phyloP scores from a whole-genome alignment of 2,797 vertebrate species.

The Kryptolebias ocellatus region DNA sequence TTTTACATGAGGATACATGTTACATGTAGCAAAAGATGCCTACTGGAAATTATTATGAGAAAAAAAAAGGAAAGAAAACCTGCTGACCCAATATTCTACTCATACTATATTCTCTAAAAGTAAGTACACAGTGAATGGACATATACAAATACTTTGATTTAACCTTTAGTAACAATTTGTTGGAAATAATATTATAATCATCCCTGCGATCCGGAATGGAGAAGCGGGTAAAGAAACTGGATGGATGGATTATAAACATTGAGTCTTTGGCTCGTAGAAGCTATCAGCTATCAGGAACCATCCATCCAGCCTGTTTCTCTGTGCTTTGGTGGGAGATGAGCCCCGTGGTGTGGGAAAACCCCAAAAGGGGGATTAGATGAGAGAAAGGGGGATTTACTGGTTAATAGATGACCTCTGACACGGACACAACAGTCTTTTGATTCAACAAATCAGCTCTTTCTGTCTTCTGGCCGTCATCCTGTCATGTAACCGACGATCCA shows the following conservation, averaged over 20 bases:
- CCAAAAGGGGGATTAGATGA: constrained; percentile 63
- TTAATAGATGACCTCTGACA: constrained; percentile 75
- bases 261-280: constrained; percentile 14
- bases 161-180: too few species aligned
- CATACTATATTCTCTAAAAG: too few species aligned
- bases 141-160: too few species aligned
- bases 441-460: constrained; percentile 60
- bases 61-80: too few species aligned
- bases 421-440: constrained; percentile 67
- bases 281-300: constrained; percentile 20
- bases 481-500: constrained; percentile 44
- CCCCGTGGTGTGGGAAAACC: constrained; percentile 67
- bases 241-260: constrained; percentile 1
- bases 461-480: constrained; percentile 31
- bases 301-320: constrained; percentile 36
- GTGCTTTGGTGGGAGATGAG: constrained; percentile 49
- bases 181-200: too few species aligned
- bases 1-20: too few species aligned
- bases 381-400: constrained; percentile 67
- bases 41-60: too few species aligned
- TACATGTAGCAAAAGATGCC: too few species aligned
- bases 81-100: too few species aligned
- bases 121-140: too few species aligned
- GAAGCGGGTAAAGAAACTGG: too few species aligned
- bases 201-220: too few species aligned